phyloP scores from a whole-genome alignment of 1,140 invertebrate species.

The Anagrus nilaparvatae region DNA sequence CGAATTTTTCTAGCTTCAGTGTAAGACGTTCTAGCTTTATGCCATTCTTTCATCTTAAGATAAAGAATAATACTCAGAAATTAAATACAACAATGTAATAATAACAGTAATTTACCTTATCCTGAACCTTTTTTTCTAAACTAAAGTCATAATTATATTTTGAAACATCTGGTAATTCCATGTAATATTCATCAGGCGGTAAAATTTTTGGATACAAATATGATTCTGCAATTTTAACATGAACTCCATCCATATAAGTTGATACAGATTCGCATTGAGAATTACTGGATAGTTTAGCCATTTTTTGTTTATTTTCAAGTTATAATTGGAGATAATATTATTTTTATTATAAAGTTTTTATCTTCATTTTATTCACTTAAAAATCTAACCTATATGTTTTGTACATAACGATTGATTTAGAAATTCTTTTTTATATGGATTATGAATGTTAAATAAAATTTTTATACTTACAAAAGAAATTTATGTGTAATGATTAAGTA shows the following conservation, averaged over 20 bases:
- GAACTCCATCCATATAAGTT: slow-evolving; percentile 68
- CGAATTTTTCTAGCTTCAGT: slow-evolving; percentile 47
- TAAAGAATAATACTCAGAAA: background rate
- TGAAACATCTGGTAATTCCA: slow-evolving; percentile 42
- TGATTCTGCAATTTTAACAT: slow-evolving; percentile 77
- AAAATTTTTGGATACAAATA: slow-evolving; percentile 68
- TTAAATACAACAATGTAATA: background rate
- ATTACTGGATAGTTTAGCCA: slow-evolving; percentile 26
- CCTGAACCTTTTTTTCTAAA: slow-evolving; percentile 58
- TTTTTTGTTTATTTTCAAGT: slow-evolving; percentile 12
- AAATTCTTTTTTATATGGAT: too few relatives aligned
- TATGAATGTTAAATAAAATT: too few relatives aligned
- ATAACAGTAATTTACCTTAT: slow-evolving; percentile 36
- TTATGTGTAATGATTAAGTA: too few relatives aligned
- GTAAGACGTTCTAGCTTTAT: slow-evolving; percentile 49
- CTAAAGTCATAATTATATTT: slow-evolving; percentile 59
- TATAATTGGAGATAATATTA: background rate
- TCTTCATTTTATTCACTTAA: background rate
- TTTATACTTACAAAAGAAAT: too few relatives aligned
- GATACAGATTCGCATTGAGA: slow-evolving; percentile 33
- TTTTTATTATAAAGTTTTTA: background rate
- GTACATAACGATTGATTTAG: too few relatives aligned
- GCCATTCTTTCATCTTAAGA: slow-evolving; percentile 52
- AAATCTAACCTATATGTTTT: slow-evolving; percentile 5
- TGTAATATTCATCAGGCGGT: slow-evolving; percentile 54